Evolutionary conservation across 2,888 invertebrate species (phyloP).

Genomic region (Erebia palarica): DNA sequence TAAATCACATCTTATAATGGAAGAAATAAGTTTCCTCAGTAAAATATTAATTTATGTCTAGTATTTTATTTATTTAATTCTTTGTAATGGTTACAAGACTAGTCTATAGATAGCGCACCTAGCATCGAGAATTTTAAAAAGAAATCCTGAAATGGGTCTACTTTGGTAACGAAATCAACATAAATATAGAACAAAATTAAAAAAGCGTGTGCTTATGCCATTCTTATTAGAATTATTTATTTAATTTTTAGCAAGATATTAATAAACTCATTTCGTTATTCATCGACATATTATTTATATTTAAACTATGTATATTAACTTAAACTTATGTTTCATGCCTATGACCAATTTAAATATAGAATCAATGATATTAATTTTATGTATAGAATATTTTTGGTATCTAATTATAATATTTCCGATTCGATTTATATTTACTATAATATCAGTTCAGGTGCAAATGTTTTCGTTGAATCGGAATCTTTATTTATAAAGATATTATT

Average conservation of each 20-base stretch:
- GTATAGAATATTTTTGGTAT: too few species aligned
- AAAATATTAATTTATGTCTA: too few species aligned
- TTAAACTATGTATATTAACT: not conserved
- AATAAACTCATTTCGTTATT: not conserved
- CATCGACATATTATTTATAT: not conserved
- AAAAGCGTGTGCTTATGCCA: conserved; percentile 23
- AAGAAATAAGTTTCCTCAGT: too few species aligned
- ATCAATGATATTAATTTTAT: too few species aligned
- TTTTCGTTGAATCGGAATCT: too few species aligned
- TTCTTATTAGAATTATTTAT: conserved; percentile 26
- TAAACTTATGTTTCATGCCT: not conserved
- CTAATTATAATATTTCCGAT: too few species aligned
- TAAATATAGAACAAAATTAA: conserved; percentile 68
- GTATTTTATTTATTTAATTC: not conserved
- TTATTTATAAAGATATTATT: too few species aligned
- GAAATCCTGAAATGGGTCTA: conserved; percentile 78
- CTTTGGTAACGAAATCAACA: conserved; percentile 78
- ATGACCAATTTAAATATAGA: too few species aligned
- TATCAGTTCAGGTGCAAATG: too few species aligned
- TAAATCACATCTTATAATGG: too few species aligned
- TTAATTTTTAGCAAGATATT: not conserved
- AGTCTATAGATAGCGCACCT: conserved; percentile 60
- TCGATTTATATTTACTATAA: not conserved
- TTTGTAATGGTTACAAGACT: conserved; percentile 12
- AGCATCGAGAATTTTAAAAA: conserved; percentile 72